A percentile compares a stretch with the other conserved stretches of the same genome.
Evolutionary conservation across 2,113 vertebrate species (phyloP).

Genomic region (Caretta caretta): DNA sequence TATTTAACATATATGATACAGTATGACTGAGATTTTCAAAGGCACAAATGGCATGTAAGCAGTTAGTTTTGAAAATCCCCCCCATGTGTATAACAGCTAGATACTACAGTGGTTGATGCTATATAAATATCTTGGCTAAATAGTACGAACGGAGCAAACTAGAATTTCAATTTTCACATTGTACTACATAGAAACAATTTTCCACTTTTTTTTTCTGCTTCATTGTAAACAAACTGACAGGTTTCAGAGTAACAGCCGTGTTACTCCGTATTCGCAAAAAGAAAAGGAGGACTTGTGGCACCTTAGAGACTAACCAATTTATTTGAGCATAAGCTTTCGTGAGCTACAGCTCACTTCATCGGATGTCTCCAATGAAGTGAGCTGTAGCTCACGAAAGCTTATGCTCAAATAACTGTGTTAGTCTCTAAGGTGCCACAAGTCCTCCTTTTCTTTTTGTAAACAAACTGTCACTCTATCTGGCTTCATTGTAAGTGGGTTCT

Average conservation of each 20-base stretch:
- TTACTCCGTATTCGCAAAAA: too few relatives aligned
- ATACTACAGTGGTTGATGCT: not conserved
- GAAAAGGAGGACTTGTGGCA: too few relatives aligned
- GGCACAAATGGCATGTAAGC: not conserved
- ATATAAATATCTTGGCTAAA: slow-evolving; percentile 22
- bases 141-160: not conserved
- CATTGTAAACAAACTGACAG: not conserved
- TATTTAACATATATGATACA: not conserved
- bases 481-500: not conserved
- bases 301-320: too few relatives aligned
- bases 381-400: too few relatives aligned
- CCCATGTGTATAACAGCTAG: not conserved
- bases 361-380: too few relatives aligned
- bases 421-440: too few relatives aligned
- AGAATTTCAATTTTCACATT: not conserved
- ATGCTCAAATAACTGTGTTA: too few relatives aligned
- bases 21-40: slow-evolving; percentile 29
- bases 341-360: too few relatives aligned
- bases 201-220: not conserved
- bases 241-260: too few relatives aligned
- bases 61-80: slow-evolving; percentile 7
- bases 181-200: slow-evolving; percentile 28
- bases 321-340: too few relatives aligned
- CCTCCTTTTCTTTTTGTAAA: not conserved
- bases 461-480: slow-evolving; percentile 31